phyloP scores from a whole-genome alignment of 2,113 vertebrate genomes.

The Phyllopteryx taeniolatus region DNA sequence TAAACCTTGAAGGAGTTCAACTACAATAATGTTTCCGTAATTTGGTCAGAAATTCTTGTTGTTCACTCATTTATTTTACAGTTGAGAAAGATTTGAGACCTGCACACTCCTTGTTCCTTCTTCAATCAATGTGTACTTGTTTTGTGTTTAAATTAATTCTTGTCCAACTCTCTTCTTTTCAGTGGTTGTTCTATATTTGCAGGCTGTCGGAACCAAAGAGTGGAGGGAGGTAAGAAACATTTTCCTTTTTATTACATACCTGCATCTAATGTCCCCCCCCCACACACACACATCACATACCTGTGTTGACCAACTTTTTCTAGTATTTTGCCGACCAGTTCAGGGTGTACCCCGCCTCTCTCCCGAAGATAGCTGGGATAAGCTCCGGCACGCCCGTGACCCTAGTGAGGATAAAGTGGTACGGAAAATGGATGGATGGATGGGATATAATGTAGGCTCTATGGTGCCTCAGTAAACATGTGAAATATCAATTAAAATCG shows the following conservation, averaged over 20 bases:
- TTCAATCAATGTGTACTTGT: not conserved
- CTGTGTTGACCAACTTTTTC: not conserved
- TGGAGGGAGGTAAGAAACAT: constrained; percentile 82
- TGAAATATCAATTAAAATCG: too few species aligned
- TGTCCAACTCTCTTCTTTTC: constrained; percentile 27
- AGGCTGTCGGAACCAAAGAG: constrained; percentile 80
- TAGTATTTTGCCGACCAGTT: too few species aligned
- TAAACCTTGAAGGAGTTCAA: not conserved
- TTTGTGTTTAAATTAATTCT: not conserved
- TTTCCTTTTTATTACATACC: not conserved
- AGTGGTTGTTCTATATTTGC: constrained; percentile 83
- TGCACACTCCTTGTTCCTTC: not conserved
- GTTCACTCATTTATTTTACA: not conserved
- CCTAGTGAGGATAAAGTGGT: too few species aligned
- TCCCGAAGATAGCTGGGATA: too few species aligned
- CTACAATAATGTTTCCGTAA: not conserved
- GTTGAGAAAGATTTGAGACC: not conserved
- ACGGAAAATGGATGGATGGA: too few species aligned
- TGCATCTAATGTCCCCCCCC: not conserved
- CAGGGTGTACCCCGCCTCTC: too few species aligned
- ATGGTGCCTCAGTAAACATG: too few species aligned
- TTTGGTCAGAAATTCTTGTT: not conserved
- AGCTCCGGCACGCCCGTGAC: too few species aligned
- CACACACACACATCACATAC: not conserved
- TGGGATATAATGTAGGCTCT: too few species aligned